Conservation (phyloP, 2,797 vertebrate genomes). For the Tenualosa thibaudeaui region DNA sequence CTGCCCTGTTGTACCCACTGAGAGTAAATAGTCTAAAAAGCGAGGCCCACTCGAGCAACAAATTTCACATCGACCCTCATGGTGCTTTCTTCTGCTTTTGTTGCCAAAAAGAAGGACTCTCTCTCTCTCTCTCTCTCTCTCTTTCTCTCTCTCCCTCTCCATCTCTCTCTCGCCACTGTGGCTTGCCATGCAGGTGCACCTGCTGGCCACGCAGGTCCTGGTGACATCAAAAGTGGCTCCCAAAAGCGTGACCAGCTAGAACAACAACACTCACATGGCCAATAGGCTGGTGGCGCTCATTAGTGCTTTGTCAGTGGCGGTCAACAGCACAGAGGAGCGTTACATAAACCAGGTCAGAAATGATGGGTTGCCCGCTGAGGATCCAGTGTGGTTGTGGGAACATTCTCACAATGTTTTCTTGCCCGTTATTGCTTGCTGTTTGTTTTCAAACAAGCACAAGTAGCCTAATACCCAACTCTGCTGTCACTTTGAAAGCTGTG, state of each 20-base stretch:
- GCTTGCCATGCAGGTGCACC: neutral
- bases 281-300: neutral
- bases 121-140: neutral
- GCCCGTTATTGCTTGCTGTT: neutral
- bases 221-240: neutral
- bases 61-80: conserved; percentile 40
- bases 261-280: neutral
- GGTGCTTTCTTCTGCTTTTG: neutral
- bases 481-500: neutral
- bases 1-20: conserved; percentile 26
- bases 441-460: neutral
- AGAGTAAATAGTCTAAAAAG: conserved; percentile 25
- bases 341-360: neutral
- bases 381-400: neutral
- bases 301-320: neutral
- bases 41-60: conserved; percentile 32
- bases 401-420: neutral
- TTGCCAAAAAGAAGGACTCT: neutral
- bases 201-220: neutral
- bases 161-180: too few species aligned
- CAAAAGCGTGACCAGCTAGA: neutral
- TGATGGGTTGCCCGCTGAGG: neutral
- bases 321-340: neutral
- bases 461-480: conserved; percentile 5
- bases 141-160: neutral